Percentiles rank a stretch among this genome's conserved stretches.
Evolutionary conservation across 2,113 vertebrate species (phyloP).

Genomic region (Tetrax tetrax): DNA sequence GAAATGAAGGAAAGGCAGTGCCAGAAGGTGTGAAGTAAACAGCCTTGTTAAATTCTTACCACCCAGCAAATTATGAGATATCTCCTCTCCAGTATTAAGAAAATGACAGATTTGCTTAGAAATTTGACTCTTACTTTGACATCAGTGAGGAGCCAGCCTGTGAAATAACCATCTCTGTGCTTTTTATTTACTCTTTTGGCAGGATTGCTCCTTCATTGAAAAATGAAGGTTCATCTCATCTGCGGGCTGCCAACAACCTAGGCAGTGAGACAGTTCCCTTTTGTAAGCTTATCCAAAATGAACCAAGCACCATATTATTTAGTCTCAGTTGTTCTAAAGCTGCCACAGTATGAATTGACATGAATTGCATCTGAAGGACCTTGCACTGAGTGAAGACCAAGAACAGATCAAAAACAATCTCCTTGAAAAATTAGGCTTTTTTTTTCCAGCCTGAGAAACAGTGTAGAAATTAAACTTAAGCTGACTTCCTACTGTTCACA

Average conservation of each 20-base stretch:
- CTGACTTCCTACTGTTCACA: conserved; percentile 37
- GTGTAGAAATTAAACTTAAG: neutral
- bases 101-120: neutral
- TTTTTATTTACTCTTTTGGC: neutral
- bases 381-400: neutral
- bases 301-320: neutral
- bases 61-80: neutral
- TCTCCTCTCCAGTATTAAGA: neutral
- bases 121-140: neutral
- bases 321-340: neutral
- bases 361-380: neutral
- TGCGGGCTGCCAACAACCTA: neutral
- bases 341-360: neutral
- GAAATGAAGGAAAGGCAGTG: neutral
- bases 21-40: neutral
- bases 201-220: neutral
- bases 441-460: neutral
- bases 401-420: neutral
- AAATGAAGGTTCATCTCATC: neutral
- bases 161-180: neutral
- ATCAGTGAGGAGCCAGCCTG: neutral
- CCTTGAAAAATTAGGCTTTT: neutral
- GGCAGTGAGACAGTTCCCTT: neutral
- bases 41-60: neutral
- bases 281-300: neutral